Conservation (phyloP, 1,140 invertebrate species). For the Drosophila saltans region DNA sequence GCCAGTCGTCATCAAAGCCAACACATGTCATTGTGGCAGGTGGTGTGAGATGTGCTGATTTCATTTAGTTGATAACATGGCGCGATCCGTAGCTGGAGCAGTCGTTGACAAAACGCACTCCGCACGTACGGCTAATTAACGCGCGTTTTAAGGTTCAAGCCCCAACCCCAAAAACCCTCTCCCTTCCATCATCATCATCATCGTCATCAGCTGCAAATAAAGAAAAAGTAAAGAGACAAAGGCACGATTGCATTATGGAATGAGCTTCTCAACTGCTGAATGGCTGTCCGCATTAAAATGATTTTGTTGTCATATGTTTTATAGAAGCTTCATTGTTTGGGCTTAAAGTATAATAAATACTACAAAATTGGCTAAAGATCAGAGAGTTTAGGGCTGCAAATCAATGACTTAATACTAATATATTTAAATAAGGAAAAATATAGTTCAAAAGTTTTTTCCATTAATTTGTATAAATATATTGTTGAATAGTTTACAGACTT, state of each 20-base stretch:
- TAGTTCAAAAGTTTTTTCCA: no score
- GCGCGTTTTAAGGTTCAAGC: conserved; percentile 59
- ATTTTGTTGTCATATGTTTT: conserved; percentile 23
- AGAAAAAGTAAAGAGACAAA: conserved; percentile 27
- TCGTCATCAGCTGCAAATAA: not conserved
- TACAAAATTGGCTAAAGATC: not conserved
- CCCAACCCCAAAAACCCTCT: not conserved
- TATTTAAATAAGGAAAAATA: no score
- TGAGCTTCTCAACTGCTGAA: not conserved
- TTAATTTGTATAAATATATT: no score
- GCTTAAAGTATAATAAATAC: not conserved
- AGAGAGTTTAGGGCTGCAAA: not conserved
- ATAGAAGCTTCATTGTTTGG: not conserved
- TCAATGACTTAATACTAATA: not conserved
- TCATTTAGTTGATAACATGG: conserved; percentile 65
- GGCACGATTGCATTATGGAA: conserved; percentile 43
- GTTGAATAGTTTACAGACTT: no score
- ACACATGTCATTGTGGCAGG: conserved; percentile 78
- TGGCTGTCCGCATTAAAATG: not conserved
- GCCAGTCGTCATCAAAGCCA: conserved; percentile 46
- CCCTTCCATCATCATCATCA: conserved; percentile 25
- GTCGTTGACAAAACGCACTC: conserved; percentile 68
- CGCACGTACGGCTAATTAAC: conserved; percentile 77
- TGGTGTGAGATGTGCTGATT: conserved; percentile 60
- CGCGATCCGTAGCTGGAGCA: conserved; percentile 33